Percentiles rank a stretch among this genome's conserved stretches.
phyloP scores from a whole-genome alignment of 2,888 invertebrate species.

The Limnephilus lunatus region DNA sequence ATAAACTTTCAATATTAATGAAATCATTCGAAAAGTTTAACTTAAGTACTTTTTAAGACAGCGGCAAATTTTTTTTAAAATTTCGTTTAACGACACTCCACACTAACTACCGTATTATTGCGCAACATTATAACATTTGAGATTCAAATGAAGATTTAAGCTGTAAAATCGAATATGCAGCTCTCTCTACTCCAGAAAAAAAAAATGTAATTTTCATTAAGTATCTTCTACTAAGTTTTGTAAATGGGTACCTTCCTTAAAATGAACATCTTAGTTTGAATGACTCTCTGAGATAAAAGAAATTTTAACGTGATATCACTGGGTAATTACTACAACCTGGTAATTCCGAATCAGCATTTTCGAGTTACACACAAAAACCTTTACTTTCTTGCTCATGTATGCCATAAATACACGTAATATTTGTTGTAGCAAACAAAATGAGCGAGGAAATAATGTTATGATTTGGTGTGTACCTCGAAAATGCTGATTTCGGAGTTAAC shows the following conservation, averaged over 20 bases:
- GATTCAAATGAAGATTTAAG: neutral
- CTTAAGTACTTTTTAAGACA: neutral
- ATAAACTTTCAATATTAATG: neutral
- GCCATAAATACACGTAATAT: too few species aligned
- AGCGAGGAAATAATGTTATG: too few species aligned
- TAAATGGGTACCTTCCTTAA: neutral
- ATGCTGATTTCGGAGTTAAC: too few species aligned
- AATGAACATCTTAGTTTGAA: neutral
- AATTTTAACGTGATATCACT: neutral
- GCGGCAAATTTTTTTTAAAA: neutral
- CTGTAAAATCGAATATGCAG: neutral
- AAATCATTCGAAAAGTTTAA: neutral
- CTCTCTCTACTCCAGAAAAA: neutral
- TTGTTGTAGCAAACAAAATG: too few species aligned
- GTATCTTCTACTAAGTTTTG: neutral
- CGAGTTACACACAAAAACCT: too few species aligned
- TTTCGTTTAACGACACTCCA: neutral
- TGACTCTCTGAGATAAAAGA: neutral
- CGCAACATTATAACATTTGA: too few species aligned
- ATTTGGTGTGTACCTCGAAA: too few species aligned
- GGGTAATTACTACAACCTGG: too few species aligned
- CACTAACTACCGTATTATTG: neutral
- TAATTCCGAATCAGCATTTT: too few species aligned
- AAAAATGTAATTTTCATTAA: neutral
- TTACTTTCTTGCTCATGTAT: too few species aligned